phyloP scores from a whole-genome alignment of 2,888 invertebrate genomes.

The Habroteleia sp. region DNA sequence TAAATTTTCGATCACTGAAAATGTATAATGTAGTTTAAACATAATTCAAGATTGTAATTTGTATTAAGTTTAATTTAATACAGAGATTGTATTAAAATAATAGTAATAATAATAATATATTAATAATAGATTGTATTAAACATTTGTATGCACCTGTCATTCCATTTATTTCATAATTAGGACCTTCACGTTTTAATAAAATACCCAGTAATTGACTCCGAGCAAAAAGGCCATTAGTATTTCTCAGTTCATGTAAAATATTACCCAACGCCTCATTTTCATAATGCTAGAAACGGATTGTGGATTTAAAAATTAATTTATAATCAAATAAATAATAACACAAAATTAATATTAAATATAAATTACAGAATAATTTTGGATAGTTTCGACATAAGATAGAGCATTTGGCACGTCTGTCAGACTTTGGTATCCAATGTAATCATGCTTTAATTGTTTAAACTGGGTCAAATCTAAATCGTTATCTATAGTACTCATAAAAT shows the following conservation, averaged over 20 bases:
- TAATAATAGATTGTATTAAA: too few species aligned
- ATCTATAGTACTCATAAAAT: constrained; percentile 92
- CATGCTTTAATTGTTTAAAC: constrained; percentile 94
- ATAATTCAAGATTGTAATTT: too few species aligned
- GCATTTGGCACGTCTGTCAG: constrained; percentile 96
- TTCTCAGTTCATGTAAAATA: constrained; percentile 87
- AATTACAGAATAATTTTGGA: constrained; percentile 81
- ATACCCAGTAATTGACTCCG: constrained; percentile 93
- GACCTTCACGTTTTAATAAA: constrained; percentile 90
- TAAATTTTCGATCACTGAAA: constrained; percentile 86
- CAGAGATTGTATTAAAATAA: too few species aligned
- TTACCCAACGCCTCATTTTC: constrained; percentile 87
- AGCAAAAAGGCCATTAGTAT: constrained; percentile 88
- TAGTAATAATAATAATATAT: too few species aligned
- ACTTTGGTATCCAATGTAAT: constrained; percentile 97
- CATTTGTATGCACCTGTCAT: constrained; percentile 74
- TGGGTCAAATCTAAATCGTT: constrained; percentile 89
- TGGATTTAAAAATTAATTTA: too few species aligned
- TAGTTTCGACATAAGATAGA: constrained; percentile 87
- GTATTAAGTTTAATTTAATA: too few species aligned
- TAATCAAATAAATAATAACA: too few species aligned
- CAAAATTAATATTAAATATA: too few species aligned
- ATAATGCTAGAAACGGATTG: constrained; percentile 83
- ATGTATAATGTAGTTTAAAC: constrained; percentile 66
- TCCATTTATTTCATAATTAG: constrained; percentile 87